Evolutionary conservation across 2,113 vertebrate species (phyloP).

Genomic region (Murina feae): DNA sequence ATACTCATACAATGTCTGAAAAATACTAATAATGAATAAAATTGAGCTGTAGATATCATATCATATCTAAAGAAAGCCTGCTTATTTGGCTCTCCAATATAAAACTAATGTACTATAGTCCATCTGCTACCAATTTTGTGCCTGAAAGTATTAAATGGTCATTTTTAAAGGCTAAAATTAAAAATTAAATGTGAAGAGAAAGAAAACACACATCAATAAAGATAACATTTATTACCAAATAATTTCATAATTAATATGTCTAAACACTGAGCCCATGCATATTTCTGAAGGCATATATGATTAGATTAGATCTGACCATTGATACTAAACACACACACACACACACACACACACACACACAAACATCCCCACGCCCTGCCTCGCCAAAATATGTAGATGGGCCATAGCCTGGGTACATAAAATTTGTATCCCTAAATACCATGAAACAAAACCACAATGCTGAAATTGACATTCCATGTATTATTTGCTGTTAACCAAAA

Average conservation of each 20-base stretch:
- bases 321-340: neutral
- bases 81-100: neutral
- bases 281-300: neutral
- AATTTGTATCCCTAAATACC: constrained; percentile 28
- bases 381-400: neutral
- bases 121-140: neutral
- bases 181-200: neutral
- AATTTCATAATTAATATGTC: neutral
- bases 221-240: neutral
- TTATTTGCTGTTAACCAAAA: constrained; percentile 19
- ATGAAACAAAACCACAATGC: neutral
- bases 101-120: neutral
- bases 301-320: neutral
- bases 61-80: neutral
- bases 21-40: neutral
- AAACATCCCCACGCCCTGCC: neutral
- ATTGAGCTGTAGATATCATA: neutral
- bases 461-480: constrained; percentile 18
- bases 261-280: neutral
- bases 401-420: neutral
- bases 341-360: neutral
- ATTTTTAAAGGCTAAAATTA: neutral
- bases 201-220: neutral
- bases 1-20: neutral
- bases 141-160: neutral